Evolutionary conservation across 2,797 vertebrate genomes (phyloP).

Genomic region (Hyperoplus immaculatus): DNA sequence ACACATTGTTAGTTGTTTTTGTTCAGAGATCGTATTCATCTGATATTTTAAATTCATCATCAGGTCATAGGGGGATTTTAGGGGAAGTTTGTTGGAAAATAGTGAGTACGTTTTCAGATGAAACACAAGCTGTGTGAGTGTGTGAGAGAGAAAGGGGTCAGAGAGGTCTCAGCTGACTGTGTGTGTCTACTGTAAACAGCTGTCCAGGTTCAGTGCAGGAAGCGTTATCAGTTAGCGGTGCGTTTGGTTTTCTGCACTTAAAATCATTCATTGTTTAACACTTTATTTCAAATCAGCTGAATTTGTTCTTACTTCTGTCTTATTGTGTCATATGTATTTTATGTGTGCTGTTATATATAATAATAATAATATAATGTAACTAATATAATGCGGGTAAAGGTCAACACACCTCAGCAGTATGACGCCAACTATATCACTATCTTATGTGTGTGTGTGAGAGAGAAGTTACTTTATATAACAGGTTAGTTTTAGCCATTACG

Average conservation of each 20-base stretch:
- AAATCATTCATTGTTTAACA: background rate
- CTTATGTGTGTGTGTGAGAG: background rate
- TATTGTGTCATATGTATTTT: background rate
- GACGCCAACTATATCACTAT: background rate
- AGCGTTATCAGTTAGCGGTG: conserved; percentile 19
- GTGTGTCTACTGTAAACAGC: conserved; percentile 39
- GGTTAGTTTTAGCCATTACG: background rate
- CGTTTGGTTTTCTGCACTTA: background rate
- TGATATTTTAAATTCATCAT: background rate
- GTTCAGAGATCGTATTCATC: no score
- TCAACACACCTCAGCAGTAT: conserved; percentile 6
- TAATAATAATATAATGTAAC: background rate
- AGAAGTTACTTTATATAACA: background rate
- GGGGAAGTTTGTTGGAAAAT: background rate
- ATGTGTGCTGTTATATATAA: no score
- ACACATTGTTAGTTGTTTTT: no score
- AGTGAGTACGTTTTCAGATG: background rate
- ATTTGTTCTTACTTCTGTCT: background rate
- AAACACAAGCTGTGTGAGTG: background rate
- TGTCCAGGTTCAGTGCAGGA: background rate
- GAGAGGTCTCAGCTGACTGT: background rate
- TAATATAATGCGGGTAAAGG: background rate
- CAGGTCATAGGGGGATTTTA: background rate
- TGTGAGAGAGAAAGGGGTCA: background rate
- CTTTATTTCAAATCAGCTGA: background rate